A percentile compares a stretch with the other conserved stretches of the same genome.
Conservation (phyloP, 2,113 vertebrate species). For the Myrmophylax atrothorax region DNA sequence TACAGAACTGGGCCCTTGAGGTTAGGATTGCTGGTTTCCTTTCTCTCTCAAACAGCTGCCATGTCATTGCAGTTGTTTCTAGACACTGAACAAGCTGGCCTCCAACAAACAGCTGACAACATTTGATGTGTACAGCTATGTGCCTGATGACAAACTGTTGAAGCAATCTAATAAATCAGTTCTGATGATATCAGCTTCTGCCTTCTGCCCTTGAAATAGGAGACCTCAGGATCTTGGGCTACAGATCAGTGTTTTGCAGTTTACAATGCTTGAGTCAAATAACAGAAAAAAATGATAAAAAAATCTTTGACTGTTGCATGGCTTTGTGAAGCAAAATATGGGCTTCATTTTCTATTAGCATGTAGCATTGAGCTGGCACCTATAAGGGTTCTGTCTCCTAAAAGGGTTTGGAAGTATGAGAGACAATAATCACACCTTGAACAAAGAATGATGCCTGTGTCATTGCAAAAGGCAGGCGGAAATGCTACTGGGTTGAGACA, state of each 20-base stretch:
- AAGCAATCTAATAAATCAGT: neutral
- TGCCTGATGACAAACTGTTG: neutral
- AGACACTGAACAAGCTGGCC: neutral
- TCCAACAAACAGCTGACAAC: neutral
- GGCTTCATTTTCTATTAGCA: neutral
- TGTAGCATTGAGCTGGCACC: neutral
- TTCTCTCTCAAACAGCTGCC: constrained; percentile 1
- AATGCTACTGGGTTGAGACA: neutral
- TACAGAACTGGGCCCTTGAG: neutral
- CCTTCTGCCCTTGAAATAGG: neutral
- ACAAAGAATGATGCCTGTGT: neutral
- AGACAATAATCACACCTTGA: neutral
- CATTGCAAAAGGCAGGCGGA: neutral
- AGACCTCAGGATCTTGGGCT: neutral
- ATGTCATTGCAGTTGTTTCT: neutral
- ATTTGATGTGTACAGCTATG: neutral
- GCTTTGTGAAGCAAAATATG: neutral
- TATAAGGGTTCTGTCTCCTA: neutral
- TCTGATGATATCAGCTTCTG: neutral
- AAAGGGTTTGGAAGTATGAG: neutral
- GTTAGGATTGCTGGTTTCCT: neutral
- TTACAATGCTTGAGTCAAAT: neutral
- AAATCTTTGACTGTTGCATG: neutral
- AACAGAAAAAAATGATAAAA: neutral
- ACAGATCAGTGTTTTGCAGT: neutral